These are phyloP conservation scores for Euzophera pinguis DNA, from an alignment of 2,888 invertebrate species.

Conservation along the genomic window DNA sequence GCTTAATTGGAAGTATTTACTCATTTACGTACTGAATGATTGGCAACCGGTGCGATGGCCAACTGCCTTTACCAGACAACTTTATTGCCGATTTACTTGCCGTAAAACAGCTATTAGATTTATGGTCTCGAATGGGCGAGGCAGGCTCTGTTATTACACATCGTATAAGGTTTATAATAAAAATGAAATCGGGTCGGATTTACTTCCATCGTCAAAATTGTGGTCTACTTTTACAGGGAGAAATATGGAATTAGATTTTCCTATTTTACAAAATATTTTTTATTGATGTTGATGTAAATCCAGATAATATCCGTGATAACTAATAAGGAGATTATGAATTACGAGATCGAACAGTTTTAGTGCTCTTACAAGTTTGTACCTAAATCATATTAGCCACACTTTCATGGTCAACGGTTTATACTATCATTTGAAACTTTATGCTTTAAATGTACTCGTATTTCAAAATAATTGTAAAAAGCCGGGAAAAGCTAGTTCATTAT, in stretches of 20 bases:
- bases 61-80: conserved; percentile 34
- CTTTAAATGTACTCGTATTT: too few species aligned
- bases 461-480: too few species aligned
- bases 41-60: conserved; percentile 20
- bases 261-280: too few species aligned
- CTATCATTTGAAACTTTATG: too few species aligned
- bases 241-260: not conserved
- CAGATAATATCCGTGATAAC: too few species aligned
- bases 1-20: conserved; percentile 16
- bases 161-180: conserved; percentile 8
- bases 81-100: conserved; percentile 49
- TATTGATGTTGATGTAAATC: too few species aligned
- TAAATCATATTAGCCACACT: too few species aligned
- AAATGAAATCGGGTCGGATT: not conserved
- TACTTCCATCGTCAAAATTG: not conserved
- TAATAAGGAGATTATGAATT: too few species aligned
- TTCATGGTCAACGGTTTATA: too few species aligned
- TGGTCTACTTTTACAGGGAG: not conserved
- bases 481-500: too few species aligned
- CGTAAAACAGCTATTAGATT: conserved; percentile 46
- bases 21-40: conserved; percentile 39
- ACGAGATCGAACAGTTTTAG: too few species aligned
- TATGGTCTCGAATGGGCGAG: conserved; percentile 26
- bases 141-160: not conserved
- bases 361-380: too few species aligned